Base-by-base conservation (phyloP, 2,888 invertebrate genomes). In the Drosophila emarginata region DNA sequence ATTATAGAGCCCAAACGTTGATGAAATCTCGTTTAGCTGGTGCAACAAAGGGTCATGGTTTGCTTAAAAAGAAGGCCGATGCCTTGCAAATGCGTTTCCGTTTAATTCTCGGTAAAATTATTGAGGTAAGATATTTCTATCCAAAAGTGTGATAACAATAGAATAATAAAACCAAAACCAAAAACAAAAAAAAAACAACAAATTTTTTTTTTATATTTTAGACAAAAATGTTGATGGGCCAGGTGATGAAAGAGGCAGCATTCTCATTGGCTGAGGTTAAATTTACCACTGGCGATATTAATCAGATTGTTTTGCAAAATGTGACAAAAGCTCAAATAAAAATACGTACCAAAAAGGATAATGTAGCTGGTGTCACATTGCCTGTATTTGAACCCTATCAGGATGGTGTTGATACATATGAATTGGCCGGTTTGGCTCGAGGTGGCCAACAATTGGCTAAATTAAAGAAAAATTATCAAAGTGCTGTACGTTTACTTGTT, bases 241-340 rank as follows among this genome's bases (percentile, higher is more conserved):
- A 99, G 91, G 98, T 99, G 37, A 99, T 99, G 99, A 99, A 99
- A 92, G 98, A 99, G 91, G 99, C 99, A 61, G 97, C 99, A 1
- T 99, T 99, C 92, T 99, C 99, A 0, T 92, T 99, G 77, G 99
- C 99, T 0, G 99, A 99, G 93, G 99, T 99, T 4, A 99, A 99
- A 92, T 99, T 99, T 92, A 96, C 99, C 0, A 97, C 97, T 36
- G 99, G 99, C 67, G 99, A 99, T 88, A 98, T 99, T 92, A 99
- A 98, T 91, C 99, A 99, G 92, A 97, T 98, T 69, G 99, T 99
- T 18, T 93, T 99, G 61, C 99, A 99, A 92, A 99, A 99, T 90
- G 99, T 99, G 12, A 98, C 97, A 52, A 99, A 98, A 91, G 99
- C 99, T 57, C 99, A 99, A 92, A 97, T 98, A 76, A 99, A 99